Conservation (phyloP, 2,888 invertebrate species). For the Pediacus dermestoides region DNA sequence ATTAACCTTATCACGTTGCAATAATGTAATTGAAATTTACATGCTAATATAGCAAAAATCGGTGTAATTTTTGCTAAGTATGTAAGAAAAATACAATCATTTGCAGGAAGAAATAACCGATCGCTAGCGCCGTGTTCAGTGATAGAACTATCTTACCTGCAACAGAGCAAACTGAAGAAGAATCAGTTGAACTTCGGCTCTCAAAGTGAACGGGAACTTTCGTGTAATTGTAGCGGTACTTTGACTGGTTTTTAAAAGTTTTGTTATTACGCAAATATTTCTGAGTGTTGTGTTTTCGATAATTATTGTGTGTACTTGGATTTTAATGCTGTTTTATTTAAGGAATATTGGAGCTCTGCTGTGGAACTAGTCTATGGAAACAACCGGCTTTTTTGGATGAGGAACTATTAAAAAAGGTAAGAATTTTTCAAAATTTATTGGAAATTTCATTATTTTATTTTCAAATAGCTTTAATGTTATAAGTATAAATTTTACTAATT, state of each 20-base stretch:
- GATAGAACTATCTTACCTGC: conserved; percentile 16
- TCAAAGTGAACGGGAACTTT: conserved; percentile 35
- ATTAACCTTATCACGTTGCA: conserved; percentile 16
- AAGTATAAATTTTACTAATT: too few relatives aligned
- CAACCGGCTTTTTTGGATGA: too few relatives aligned
- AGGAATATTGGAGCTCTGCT: too few relatives aligned
- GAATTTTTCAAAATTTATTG: too few relatives aligned
- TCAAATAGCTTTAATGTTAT: too few relatives aligned
- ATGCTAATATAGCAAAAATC: conserved; percentile 19
- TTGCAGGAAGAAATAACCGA: conserved; percentile 17
- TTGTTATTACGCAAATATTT: conserved; percentile 27
- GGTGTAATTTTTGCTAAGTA: conserved; percentile 19
- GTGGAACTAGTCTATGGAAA: too few relatives aligned
- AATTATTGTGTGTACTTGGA: conserved; percentile 15
- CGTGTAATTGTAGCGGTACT: conserved; percentile 38
- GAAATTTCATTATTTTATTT: too few relatives aligned
- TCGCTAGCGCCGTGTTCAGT: conserved; percentile 13
- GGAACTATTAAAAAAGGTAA: too few relatives aligned
- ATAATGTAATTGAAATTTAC: conserved; percentile 3
- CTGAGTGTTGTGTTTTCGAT: conserved; percentile 13
- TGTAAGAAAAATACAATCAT: conserved; percentile 8
- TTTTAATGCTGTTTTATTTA: conserved; percentile 11
- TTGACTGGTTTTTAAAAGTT: conserved; percentile 33
- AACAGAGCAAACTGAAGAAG: conserved; percentile 28
- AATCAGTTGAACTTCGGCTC: conserved; percentile 38